Conservation (phyloP, 2,113 vertebrate genomes). For the Heterochromis multidens region DNA sequence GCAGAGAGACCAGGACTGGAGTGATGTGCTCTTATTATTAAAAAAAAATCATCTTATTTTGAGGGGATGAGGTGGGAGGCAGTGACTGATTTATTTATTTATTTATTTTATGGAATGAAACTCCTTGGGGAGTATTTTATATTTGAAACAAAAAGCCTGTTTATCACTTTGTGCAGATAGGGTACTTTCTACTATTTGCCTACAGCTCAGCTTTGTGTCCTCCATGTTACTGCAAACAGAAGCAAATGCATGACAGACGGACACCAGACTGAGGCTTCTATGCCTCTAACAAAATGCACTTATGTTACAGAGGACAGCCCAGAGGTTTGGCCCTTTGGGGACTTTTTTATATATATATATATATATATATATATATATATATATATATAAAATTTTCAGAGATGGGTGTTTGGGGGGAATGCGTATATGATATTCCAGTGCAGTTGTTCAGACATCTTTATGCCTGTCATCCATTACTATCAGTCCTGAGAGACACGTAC, state of each 20-base stretch:
- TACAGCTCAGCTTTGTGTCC: neutral
- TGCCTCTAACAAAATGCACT: neutral
- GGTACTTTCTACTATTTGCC: neutral
- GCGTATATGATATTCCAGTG: neutral
- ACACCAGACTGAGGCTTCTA: neutral
- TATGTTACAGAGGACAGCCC: neutral
- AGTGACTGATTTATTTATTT: neutral
- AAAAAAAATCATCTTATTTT: rapidly evolving
- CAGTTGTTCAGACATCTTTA: neutral
- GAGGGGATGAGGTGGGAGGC: neutral
- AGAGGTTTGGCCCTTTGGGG: neutral
- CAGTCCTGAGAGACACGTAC: neutral
- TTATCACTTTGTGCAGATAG: neutral
- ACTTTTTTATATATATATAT: no score
- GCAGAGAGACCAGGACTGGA: neutral
- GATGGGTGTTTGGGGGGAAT: neutral
- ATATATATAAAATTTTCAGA: neutral
- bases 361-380: neutral
- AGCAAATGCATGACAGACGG: neutral
- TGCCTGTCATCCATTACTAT: neutral
- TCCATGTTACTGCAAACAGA: neutral
- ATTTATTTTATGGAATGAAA: neutral
- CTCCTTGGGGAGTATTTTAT: neutral
- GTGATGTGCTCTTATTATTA: neutral
- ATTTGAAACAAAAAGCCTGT: neutral